Evolutionary conservation across 2,888 invertebrate species (phyloP).

Genomic region (Drosophila mimetica): DNA sequence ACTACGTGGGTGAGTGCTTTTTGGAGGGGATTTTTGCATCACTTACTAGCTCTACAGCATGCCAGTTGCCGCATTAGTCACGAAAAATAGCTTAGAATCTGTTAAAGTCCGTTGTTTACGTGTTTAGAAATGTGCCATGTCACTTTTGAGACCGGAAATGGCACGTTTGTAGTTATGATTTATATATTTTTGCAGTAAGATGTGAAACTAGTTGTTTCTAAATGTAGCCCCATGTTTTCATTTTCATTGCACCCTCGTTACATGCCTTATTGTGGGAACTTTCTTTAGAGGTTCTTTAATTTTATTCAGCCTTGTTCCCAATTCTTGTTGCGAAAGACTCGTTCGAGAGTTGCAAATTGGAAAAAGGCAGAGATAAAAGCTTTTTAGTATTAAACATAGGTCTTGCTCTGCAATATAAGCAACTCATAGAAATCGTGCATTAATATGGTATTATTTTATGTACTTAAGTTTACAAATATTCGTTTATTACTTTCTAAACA

Average conservation of each 20-base stretch:
- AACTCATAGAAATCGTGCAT: too few species aligned
- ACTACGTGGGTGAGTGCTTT: conserved; percentile 93
- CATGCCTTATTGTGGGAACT: neutral
- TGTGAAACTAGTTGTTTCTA: neutral
- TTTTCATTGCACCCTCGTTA: neutral
- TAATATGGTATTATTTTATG: too few species aligned
- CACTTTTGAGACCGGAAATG: neutral
- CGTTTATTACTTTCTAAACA: neutral
- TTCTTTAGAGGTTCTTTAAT: neutral
- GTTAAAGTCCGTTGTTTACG: neutral
- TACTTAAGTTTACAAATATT: too few species aligned
- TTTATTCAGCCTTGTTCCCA: conserved; percentile 14
- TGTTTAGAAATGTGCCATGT: neutral
- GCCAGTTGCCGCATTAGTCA: neutral
- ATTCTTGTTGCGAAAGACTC: conserved; percentile 5
- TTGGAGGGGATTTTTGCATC: neutral
- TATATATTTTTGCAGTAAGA: conserved; percentile 2
- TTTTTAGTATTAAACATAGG: too few species aligned
- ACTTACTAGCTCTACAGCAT: neutral
- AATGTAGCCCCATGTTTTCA: neutral
- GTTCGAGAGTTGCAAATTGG: neutral
- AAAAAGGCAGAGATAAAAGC: neutral
- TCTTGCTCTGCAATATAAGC: too few species aligned
- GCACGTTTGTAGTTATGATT: neutral
- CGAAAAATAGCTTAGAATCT: neutral